These are phyloP conservation scores for Xenus cinereus DNA, from an alignment of 2,113 vertebrate genomes.

Conservation along the genomic window DNA sequence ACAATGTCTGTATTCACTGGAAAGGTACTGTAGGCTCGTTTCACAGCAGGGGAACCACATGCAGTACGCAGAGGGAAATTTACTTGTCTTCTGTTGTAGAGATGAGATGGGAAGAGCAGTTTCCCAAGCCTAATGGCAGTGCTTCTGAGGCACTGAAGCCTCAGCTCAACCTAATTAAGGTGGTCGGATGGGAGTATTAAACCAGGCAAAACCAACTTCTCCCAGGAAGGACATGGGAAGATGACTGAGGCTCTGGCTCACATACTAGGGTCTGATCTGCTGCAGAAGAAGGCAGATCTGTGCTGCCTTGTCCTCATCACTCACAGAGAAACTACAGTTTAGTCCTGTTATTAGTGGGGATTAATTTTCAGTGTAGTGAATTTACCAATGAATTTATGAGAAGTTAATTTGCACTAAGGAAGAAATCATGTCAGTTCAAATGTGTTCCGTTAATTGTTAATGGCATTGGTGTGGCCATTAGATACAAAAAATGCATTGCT, in stretches of 20 bases:
- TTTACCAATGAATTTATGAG: not conserved
- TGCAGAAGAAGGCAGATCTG: not conserved
- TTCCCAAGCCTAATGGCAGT: not conserved
- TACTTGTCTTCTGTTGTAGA: too few species aligned
- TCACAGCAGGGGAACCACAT: not conserved
- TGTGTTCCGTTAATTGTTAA: not conserved
- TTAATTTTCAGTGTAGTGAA: not conserved
- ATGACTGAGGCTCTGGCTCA: not conserved
- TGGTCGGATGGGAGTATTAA: not conserved
- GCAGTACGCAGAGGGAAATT: too few species aligned
- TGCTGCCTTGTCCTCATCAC: not conserved
- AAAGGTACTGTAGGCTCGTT: not conserved
- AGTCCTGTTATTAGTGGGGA: not conserved
- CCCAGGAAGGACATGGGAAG: not conserved
- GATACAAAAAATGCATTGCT: not conserved
- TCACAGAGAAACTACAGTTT: not conserved
- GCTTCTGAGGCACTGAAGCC: not conserved
- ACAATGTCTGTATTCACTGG: not conserved
- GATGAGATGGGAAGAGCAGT: not conserved
- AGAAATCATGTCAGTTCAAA: not conserved
- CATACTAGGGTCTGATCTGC: not conserved
- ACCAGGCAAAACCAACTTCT: not conserved
- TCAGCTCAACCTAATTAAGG: not conserved
- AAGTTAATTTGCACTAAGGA: constrained; percentile 10
- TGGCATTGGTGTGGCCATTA: not conserved